phyloP scores from a whole-genome alignment of 30 jellyfish, hydroid and myxozoan species.

The Turritopsis dohrnii region DNA sequence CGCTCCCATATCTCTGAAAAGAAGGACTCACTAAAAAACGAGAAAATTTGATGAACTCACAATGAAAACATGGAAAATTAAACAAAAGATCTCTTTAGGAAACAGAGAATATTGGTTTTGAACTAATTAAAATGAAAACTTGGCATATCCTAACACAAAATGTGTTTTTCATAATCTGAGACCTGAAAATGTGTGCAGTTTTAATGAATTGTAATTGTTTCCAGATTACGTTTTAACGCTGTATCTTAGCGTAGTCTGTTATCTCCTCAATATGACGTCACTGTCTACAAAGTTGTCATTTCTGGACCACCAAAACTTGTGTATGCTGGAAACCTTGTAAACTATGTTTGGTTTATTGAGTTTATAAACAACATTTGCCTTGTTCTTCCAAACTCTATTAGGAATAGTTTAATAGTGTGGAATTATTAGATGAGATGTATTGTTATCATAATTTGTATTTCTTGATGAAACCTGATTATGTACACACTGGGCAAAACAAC shows the following conservation, averaged over 20 bases:
- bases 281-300: no score
- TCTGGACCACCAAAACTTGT: no score
- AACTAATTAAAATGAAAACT: background rate
- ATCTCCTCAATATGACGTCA: no score
- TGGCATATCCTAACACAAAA: background rate
- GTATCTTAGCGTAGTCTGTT: background rate
- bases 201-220: background rate
- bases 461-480: no score
- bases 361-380: no score
- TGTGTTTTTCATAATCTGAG: background rate
- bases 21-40: background rate
- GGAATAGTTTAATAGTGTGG: no score
- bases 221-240: background rate
- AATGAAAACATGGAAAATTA: background rate
- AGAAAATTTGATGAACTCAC: background rate
- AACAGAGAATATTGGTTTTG: background rate
- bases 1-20: constrained; percentile 57
- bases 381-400: no score
- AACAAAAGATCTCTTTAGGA: background rate
- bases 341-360: no score
- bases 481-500: no score
- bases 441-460: no score
- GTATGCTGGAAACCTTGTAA: no score
- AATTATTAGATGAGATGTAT: no score
- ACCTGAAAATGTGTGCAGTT: background rate